A percentile compares a stretch with the other conserved stretches of the same genome.
phyloP scores from a whole-genome alignment of 2,888 invertebrate genomes.

The Odontothrips loti region DNA sequence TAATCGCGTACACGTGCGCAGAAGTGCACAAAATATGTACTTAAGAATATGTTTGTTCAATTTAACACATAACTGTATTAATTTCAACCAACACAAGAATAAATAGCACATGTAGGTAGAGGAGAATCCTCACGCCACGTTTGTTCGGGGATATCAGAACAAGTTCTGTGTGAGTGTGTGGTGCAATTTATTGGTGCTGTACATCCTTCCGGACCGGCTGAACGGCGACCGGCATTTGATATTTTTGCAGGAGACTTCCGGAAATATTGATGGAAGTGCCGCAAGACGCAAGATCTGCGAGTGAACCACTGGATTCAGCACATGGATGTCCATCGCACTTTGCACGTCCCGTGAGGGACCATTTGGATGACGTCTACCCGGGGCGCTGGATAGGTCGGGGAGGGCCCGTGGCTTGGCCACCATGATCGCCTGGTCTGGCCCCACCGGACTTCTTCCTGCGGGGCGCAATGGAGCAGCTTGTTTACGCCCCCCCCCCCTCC shows the following conservation, averaged over 20 bases:
- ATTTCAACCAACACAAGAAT: no score
- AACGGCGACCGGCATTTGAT: slow-evolving; percentile 16
- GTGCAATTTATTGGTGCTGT: slow-evolving; percentile 22
- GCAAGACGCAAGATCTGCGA: slow-evolving; percentile 1
- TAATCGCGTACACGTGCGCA: no score
- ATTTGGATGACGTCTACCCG: background rate
- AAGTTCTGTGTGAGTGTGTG: slow-evolving; percentile 29
- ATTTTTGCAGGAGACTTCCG: slow-evolving; percentile 26
- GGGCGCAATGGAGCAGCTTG: slow-evolving; percentile 3
- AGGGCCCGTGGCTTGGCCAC: slow-evolving; percentile 29
- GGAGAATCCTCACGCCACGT: slow-evolving; percentile 28
- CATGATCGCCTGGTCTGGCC: slow-evolving; percentile 28
- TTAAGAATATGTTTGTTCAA: no score
- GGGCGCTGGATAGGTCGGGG: slow-evolving; percentile 30
- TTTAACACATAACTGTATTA: no score
- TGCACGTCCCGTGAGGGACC: slow-evolving; percentile 1
- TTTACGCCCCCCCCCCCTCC: slow-evolving; percentile 30
- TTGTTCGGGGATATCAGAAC: background rate
- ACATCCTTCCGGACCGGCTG: slow-evolving; percentile 28
- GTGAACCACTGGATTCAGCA: slow-evolving; percentile 29
- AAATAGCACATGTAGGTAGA: slow-evolving; percentile 29
- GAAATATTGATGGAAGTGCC: slow-evolving; percentile 29
- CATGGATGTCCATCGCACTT: slow-evolving; percentile 32
- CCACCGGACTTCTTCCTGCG: slow-evolving; percentile 30
- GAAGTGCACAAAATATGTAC: no score